Base-by-base conservation (phyloP, 2,113 vertebrate species). In the Barnardius zonarius region DNA sequence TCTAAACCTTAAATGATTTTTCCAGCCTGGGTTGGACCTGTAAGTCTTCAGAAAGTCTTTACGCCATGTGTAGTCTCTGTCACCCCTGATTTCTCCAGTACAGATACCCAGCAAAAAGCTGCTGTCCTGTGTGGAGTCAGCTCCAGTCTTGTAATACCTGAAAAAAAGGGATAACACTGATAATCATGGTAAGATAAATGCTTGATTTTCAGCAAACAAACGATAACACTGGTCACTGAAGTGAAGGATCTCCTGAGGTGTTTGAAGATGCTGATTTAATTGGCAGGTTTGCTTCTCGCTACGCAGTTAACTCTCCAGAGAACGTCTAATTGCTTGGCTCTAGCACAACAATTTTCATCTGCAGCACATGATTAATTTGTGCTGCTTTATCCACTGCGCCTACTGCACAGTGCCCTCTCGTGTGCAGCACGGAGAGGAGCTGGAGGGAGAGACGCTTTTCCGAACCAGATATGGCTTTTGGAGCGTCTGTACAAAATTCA, bases 321-420 rank as follows among this genome's bases (percentile, higher is more conserved):
- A 43, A 14, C 19, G 55, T 57, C 57, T 25, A 39, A 61, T 51
- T 41, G 57, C 39, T 18, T 11, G 79, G 88, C 54, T 1, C 11
- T 18, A 11, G 52, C 39, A 2, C 81, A 43, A 63, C 46, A 35
- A 9, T 28, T 33, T 57, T 33, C 25, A 20, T 37, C 62, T 83
- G 90, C 57, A 35, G 82, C 30, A 1, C 35, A 4, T 14, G 68
- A 18, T 27, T 22, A 28, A 41, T 24, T 4, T 13, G 39, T 35
- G 61, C 25, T 41, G 37, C 27, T 12, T 8, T 9, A 39, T 54
- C 44, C 55, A 17, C 51, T 67, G 92, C 35, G 68, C 91, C 90
- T 66, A 85, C 67, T 19, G 86, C 74, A 93, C 68, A 94, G 83
- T 96, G 95, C 93, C 94, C 95, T 96, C 92, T 85, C 11, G 86